A percentile compares a stretch with the other conserved stretches of the same genome.
These are phyloP conservation scores for Tenthredo livida DNA, from an alignment of 2,888 invertebrate species.

Conservation along the genomic window DNA sequence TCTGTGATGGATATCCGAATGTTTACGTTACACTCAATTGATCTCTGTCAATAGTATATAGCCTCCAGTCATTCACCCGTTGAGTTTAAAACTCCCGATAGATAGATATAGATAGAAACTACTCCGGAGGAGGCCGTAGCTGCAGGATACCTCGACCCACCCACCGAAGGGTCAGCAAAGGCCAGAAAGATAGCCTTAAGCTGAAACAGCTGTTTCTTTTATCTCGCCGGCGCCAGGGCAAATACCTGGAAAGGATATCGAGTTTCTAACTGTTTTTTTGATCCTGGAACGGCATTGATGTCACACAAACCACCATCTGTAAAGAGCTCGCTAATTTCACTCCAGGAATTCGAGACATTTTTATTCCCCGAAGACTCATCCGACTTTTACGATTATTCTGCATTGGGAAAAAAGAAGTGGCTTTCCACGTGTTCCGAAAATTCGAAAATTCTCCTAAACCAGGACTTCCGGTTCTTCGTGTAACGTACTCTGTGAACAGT, in stretches of 20 bases:
- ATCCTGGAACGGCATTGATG: not conserved
- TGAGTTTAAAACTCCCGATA: constrained; percentile 64
- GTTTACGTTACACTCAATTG: constrained; percentile 61
- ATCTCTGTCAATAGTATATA: constrained; percentile 56
- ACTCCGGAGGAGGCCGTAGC: not conserved
- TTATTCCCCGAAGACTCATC: not conserved
- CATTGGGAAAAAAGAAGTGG: not conserved
- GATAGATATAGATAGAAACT: constrained; percentile 9
- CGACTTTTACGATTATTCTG: too few relatives aligned
- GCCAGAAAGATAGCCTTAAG: not conserved
- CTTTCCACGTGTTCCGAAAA: not conserved
- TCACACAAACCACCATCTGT: not conserved
- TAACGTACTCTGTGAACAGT: not conserved
- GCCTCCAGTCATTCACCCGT: constrained; percentile 23
- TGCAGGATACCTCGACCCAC: not conserved
- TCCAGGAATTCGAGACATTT: constrained; percentile 1
- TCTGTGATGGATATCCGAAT: constrained; percentile 51
- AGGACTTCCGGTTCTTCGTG: not conserved
- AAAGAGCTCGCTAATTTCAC: not conserved
- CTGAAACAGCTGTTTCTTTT: constrained; percentile 41
- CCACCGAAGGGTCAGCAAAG: constrained; percentile 18
- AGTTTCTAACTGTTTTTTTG: not conserved
- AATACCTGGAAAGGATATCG: constrained; percentile 30
- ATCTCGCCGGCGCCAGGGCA: constrained; percentile 26
- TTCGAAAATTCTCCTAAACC: not conserved